Base-by-base conservation (phyloP, 1,140 invertebrate species). In the Drosophila neocordata region DNA sequence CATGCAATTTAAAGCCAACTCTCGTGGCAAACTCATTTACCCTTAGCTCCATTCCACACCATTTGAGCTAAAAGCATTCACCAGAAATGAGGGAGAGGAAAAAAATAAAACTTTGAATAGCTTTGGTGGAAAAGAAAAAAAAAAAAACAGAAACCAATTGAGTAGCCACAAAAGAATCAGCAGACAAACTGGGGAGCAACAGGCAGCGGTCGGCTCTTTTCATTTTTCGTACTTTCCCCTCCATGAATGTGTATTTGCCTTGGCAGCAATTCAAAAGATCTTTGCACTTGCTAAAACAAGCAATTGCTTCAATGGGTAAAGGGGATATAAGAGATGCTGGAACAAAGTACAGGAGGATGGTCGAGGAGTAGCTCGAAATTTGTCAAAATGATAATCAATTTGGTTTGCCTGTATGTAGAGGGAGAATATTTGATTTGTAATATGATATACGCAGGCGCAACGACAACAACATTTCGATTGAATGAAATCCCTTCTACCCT, bases 371-470 rank as follows among this genome's bases (percentile, higher is more conserved):
- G n/a, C 31, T 6, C 22, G 4, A 24, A 67, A 75, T 75, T 75
- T 75, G 71, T 75, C 72, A 75, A 64, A 35, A 37, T 13, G 71
- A 65, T n/a, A n/a, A n/a, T n/a, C n/a, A 76, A 76, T 69, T 69
- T 38, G 53, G 69, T 75, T 76, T 76, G 51, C 44, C 58, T 76
- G 51, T 7, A n/a, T n/a, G 31, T 41, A 53, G 24, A 35, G 18
- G 15, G 38, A 35, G 44, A 48, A 60, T 76, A 65, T 76, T 76
- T 76, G 59, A 69, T 76, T 59, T 78, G 82, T 69, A 85, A 88
- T 62, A 27, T 64, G 82, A 85, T 51, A 48, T 57, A 66, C 55
- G 73, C 73, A 69, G 65, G 65, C 73, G 60, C 66, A 73, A 64
- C 77, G 44, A 48, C 41, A 48, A 11, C 15, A 48, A 20, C 8